Evolutionary conservation across 2,797 vertebrate genomes (phyloP).

Genomic region (Alfaro cultratus): DNA sequence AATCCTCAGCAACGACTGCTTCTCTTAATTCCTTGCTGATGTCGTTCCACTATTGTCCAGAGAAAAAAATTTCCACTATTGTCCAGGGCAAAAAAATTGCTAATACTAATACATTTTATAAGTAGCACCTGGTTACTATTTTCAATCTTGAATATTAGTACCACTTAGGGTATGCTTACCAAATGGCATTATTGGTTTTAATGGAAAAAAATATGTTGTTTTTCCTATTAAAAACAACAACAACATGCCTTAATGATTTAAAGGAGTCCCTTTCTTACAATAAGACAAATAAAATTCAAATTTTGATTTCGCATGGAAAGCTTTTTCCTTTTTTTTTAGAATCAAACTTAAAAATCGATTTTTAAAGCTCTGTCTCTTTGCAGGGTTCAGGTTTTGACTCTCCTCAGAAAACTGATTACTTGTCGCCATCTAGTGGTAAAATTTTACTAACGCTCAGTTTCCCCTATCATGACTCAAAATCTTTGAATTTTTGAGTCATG

Average conservation of each 20-base stretch:
- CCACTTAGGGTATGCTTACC: background rate
- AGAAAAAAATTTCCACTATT: background rate
- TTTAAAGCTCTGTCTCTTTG: background rate
- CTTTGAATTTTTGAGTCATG: background rate
- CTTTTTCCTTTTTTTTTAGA: background rate
- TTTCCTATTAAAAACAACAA: background rate
- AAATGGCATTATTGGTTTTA: background rate
- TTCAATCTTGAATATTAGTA: background rate
- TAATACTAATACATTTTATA: background rate
- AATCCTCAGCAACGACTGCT: background rate
- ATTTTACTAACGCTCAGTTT: too few species aligned
- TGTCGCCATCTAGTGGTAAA: slow-evolving; percentile 65
- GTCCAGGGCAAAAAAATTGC: too few species aligned
- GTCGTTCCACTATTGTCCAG: background rate
- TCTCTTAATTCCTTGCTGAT: background rate
- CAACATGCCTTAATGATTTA: background rate
- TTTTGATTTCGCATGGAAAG: background rate
- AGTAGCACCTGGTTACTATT: background rate
- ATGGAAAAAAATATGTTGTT: background rate
- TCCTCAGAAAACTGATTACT: slow-evolving; percentile 1
- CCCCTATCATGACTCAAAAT: background rate
- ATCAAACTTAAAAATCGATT: background rate
- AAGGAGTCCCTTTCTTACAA: background rate
- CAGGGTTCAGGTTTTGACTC: background rate
- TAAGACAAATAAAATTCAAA: background rate